Conservation (phyloP, 2,888 invertebrate species). For the Alloplasta piceator region DNA sequence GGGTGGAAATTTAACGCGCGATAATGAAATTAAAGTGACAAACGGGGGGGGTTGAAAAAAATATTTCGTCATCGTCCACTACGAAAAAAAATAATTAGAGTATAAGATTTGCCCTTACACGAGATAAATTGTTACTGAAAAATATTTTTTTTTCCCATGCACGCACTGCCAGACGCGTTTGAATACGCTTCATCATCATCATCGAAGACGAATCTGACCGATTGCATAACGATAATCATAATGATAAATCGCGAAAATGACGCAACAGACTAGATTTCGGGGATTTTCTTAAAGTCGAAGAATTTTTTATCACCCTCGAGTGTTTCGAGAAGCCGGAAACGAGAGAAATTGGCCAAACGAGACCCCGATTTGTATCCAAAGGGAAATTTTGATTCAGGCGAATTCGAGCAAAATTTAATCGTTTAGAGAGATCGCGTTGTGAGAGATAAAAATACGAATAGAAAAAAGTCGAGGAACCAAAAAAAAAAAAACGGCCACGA, state of each 20-base stretch:
- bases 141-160: conserved; percentile 33
- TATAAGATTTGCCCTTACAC: neutral
- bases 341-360: neutral
- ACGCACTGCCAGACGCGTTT: conserved; percentile 57
- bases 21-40: neutral
- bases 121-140: neutral
- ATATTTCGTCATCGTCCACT: neutral
- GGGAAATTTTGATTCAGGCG: no score
- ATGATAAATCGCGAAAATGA: conserved; percentile 24
- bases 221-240: neutral
- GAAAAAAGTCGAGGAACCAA: neutral
- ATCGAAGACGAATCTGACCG: conserved; percentile 9
- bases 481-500: conserved; percentile 38
- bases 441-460: neutral
- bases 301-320: neutral
- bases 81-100: neutral
- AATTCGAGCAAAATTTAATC: no score
- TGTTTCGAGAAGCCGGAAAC: neutral
- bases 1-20: neutral
- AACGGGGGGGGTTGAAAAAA: neutral
- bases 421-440: no score
- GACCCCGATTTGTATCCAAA: no score
- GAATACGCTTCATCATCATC: conserved; percentile 13
- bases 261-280: conserved; percentile 37
- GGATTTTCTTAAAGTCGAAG: no score